Conservation (phyloP, 2,113 vertebrate species). For the Pteruthius melanotis region DNA sequence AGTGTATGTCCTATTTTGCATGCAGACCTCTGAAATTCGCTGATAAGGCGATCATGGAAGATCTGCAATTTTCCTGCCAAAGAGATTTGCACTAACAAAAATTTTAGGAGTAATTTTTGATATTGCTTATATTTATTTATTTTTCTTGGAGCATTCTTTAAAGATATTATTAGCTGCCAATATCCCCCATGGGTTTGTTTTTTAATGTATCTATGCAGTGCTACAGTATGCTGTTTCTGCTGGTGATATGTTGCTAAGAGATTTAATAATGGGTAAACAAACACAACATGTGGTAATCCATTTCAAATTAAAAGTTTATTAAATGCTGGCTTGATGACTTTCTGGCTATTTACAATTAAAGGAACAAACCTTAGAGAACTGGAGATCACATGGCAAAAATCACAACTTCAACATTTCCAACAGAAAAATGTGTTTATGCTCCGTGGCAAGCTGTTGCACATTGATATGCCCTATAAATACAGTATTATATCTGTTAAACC, state of each 20-base stretch:
- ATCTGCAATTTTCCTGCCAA: background rate
- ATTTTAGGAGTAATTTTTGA: slow-evolving; percentile 32
- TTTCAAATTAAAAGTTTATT: slow-evolving; percentile 89
- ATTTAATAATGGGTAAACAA: slow-evolving; percentile 85
- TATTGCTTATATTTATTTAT: slow-evolving; percentile 69
- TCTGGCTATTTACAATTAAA: slow-evolving; percentile 82
- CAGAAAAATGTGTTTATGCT: slow-evolving; percentile 75
- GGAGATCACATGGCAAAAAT: slow-evolving; percentile 60
- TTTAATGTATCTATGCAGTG: slow-evolving; percentile 70
- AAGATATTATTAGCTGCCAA: slow-evolving; percentile 74
- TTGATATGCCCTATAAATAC: slow-evolving; percentile 55
- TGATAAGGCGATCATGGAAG: background rate
- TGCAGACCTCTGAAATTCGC: background rate
- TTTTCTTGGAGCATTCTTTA: slow-evolving; percentile 67
- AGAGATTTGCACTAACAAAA: slow-evolving; percentile 14
- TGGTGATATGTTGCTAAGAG: slow-evolving; percentile 78
- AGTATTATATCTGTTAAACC: slow-evolving; percentile 32
- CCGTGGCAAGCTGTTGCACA: slow-evolving; percentile 55
- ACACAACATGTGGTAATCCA: slow-evolving; percentile 84
- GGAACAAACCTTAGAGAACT: slow-evolving; percentile 73
- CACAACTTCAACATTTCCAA: slow-evolving; percentile 60
- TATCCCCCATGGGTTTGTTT: slow-evolving; percentile 77
- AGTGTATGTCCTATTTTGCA: background rate
- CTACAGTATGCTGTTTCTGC: slow-evolving; percentile 74
- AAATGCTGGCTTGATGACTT: slow-evolving; percentile 81